Evolutionary conservation across 2,797 vertebrate species (phyloP), one percentile per base, ranked within the genome.

Genomic region (Gobionotothen gibberifrons): DNA sequence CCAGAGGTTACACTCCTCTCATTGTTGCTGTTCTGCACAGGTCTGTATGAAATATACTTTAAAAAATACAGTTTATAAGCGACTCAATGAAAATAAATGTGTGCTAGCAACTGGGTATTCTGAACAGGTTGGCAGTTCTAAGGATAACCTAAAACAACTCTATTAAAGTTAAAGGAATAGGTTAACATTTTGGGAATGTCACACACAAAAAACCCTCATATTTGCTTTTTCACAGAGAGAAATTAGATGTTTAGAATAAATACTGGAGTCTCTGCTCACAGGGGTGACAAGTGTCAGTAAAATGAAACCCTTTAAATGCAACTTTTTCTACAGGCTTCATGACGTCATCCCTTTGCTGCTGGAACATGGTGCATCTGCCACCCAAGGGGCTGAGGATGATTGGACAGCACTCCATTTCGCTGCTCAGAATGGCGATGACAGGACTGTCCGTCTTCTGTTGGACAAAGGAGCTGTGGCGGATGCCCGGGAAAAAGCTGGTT

Each of bases 361-460:
- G 83, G 83, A 93, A 14, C 86, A 85, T 0, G 92, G 92, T 0
- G 95, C 96, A 0, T 75, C 87, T n/a, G 55, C 89, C 42, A 86
- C 87, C 61, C 80, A 90, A 32, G 83, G 76, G 0, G 96, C 97
- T 2, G 89, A 94, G 3, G 97, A 97, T 3, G 76, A 78, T 3
- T 98, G 96, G 96, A 92, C 92, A 0, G 88, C 94, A 0, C 87
- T 97, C 15, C 95, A 97, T 90, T 98, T 97, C 0, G 93, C 95
- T 0, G 94, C 96, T 44, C 96, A 99, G 92, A 94, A 89, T 0
- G 96, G 95, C 0, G 96, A 97, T 0, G 93, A 97, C 90, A 74
- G 88, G 3, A 81, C 85, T 0, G 84, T 85, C 0, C 90, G 91
- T 5, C 83, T 96, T 11, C 91, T 98, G 46, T 84, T 97, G 87